A percentile compares a stretch with the other conserved stretches of the same genome.
phyloP scores from a whole-genome alignment of 2,888 invertebrate genomes.

The Pandemis cinnamomeana region DNA sequence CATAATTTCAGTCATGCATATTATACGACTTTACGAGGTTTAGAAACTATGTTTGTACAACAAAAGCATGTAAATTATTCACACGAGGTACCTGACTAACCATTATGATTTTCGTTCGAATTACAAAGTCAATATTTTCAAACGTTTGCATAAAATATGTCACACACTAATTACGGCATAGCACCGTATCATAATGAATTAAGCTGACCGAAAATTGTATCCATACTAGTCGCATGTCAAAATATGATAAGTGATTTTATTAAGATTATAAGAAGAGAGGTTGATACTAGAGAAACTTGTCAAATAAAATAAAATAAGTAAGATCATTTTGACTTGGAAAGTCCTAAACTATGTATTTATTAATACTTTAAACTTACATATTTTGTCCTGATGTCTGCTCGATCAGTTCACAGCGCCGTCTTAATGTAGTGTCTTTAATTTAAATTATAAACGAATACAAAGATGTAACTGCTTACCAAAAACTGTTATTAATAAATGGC shows the following conservation, averaged over 20 bases:
- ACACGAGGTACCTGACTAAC: background rate
- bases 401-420: conserved; percentile 17
- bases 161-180: background rate
- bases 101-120: background rate
- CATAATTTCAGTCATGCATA: background rate
- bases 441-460: conserved; percentile 26
- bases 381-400: conserved; percentile 65
- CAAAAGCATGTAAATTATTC: background rate
- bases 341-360: background rate
- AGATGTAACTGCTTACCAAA: conserved; percentile 2
- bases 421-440: conserved; percentile 33
- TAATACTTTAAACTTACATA: conserved; percentile 1
- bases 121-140: background rate
- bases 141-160: background rate
- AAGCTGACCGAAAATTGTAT: background rate
- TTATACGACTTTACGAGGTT: background rate
- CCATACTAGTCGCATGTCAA: background rate
- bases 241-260: background rate
- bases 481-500: conserved; percentile 3
- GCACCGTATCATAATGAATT: background rate
- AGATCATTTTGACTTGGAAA: conserved; percentile 9
- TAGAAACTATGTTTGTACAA: background rate
- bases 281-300: background rate
- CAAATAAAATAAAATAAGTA: background rate
- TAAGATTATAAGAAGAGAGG: background rate